Conservation (phyloP, 2,888 invertebrate species). For the Blastobasis adustella region DNA sequence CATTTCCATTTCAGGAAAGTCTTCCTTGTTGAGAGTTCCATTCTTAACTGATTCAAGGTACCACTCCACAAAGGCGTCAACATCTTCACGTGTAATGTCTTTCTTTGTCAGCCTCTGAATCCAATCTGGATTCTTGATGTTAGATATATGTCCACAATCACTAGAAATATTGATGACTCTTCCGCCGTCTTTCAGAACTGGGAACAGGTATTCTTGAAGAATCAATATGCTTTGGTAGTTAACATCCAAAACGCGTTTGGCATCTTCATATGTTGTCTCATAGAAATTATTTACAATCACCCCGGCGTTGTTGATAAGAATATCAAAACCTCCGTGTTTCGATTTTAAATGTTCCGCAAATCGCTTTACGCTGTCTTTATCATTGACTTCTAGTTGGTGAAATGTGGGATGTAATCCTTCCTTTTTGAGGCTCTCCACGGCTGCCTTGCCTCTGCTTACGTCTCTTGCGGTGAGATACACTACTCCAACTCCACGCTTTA, state of each 20-base stretch:
- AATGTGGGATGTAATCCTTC: slow-evolving; percentile 49
- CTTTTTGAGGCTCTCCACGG: slow-evolving; percentile 67
- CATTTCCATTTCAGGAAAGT: slow-evolving; percentile 15
- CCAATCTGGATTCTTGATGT: slow-evolving; percentile 22
- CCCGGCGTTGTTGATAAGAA: slow-evolving; percentile 31
- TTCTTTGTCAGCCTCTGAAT: slow-evolving; percentile 19
- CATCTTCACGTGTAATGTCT: slow-evolving; percentile 17
- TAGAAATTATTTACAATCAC: slow-evolving; percentile 14
- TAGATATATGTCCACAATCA: slow-evolving; percentile 25
- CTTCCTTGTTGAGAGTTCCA: slow-evolving; percentile 17
- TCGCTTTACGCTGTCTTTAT: slow-evolving; percentile 19
- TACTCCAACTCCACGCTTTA: slow-evolving; percentile 72
- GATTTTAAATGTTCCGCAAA: slow-evolving; percentile 22
- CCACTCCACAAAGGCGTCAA: slow-evolving; percentile 25
- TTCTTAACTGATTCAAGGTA: slow-evolving; percentile 22
- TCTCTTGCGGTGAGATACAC: slow-evolving; percentile 80
- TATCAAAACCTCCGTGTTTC: slow-evolving; percentile 27
- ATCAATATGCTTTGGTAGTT: slow-evolving; percentile 24
- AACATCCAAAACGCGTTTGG: slow-evolving; percentile 21
- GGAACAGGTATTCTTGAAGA: slow-evolving; percentile 23
- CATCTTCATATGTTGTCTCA: slow-evolving; percentile 23
- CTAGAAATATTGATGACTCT: slow-evolving; percentile 27
- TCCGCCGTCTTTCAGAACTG: slow-evolving; percentile 22
- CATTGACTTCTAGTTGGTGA: slow-evolving; percentile 26
- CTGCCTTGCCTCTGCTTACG: slow-evolving; percentile 61